phyloP scores from a whole-genome alignment of 2,797 vertebrate genomes.

The Sylvia borin region DNA sequence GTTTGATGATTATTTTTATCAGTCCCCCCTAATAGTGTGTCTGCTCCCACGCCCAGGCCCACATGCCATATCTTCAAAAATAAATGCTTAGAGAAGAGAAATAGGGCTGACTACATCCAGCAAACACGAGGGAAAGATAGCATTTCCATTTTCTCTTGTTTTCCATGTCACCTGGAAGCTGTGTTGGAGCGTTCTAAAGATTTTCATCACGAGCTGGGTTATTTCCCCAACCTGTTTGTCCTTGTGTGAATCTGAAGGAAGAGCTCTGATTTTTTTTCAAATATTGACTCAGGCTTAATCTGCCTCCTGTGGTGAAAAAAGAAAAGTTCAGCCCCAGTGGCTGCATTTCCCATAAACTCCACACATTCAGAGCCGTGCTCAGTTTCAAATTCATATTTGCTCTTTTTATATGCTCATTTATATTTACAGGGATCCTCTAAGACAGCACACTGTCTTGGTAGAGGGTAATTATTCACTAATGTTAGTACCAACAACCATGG shows the following conservation, averaged over 20 bases:
- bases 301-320: constrained; percentile 22
- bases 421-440: not conserved
- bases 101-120: not conserved
- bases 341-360: not conserved
- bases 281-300: not conserved
- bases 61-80: not conserved
- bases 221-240: not conserved
- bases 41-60: not conserved
- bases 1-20: not conserved
- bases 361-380: not conserved
- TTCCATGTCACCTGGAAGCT: not conserved
- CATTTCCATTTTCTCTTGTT: not conserved
- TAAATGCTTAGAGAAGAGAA: not conserved
- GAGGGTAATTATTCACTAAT: not conserved
- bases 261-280: not conserved
- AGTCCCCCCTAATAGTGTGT: not conserved
- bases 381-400: not conserved
- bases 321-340: not conserved
- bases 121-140: not conserved
- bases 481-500: not conserved
- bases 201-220: not conserved
- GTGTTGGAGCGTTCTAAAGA: not conserved
- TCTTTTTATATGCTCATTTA: not conserved
- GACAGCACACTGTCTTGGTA: not conserved
- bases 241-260: not conserved